Evolutionary conservation across 92 coral and sea anemone species (phyloP).

Genomic region (Bergia puertoricense): DNA sequence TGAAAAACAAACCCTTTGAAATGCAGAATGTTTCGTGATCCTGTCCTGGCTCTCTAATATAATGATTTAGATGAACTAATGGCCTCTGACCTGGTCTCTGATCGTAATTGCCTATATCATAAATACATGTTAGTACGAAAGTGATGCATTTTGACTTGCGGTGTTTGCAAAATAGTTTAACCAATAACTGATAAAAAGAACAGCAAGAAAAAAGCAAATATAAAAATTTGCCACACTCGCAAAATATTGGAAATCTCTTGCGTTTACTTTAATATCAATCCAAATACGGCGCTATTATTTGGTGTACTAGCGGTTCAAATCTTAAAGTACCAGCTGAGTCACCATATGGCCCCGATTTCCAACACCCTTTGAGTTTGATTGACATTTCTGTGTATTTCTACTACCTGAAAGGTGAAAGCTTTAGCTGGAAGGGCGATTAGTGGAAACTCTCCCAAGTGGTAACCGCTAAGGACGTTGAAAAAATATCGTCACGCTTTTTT

Average conservation of each 20-base stretch:
- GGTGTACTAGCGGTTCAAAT: no score
- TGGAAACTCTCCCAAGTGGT: no score
- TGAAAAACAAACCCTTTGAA: background rate
- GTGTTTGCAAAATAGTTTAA: background rate
- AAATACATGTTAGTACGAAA: background rate
- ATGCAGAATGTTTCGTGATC: background rate
- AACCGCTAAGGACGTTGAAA: no score
- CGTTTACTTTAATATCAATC: no score
- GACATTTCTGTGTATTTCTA: background rate
- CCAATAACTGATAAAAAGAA: background rate
- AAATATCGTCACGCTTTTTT: no score
- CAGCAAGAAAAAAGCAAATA: no score
- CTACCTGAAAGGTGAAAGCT: no score
- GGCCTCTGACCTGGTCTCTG: conserved; percentile 9
- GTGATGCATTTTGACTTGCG: background rate
- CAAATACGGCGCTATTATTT: no score
- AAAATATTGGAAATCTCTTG: no score
- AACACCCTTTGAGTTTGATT: background rate
- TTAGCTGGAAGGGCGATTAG: no score
- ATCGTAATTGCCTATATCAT: background rate
- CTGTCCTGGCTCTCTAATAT: background rate
- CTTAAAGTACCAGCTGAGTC: no score
- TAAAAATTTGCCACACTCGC: background rate
- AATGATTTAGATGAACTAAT: background rate
- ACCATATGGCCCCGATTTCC: background rate